phyloP scores from a whole-genome alignment of 2,888 invertebrate genomes.

The Cephus runcator region DNA sequence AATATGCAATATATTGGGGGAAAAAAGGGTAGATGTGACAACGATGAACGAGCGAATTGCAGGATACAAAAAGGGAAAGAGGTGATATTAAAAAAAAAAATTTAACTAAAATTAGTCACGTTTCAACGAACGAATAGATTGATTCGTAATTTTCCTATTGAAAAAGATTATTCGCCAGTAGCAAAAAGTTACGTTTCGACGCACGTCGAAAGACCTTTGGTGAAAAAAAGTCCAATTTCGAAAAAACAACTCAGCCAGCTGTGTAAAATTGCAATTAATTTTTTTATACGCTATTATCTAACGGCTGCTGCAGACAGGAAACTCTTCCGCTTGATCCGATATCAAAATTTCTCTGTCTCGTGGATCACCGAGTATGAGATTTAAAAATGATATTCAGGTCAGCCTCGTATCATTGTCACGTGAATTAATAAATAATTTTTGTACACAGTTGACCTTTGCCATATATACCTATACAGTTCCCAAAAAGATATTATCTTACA shows the following conservation, averaged over 20 bases:
- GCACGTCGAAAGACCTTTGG: background rate
- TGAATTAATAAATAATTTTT: background rate
- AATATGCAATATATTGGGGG: no score
- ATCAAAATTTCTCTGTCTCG: background rate
- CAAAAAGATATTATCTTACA: background rate
- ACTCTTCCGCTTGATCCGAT: background rate
- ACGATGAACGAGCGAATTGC: no score
- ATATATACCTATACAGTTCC: background rate
- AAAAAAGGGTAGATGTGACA: no score
- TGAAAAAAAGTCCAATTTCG: background rate
- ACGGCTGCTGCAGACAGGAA: background rate
- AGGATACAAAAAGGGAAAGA: no score
- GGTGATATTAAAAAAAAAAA: slow-evolving; percentile 8
- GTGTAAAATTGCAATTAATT: background rate
- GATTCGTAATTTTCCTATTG: background rate
- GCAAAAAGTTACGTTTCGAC: background rate
- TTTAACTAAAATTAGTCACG: slow-evolving; percentile 35
- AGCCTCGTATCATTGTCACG: background rate
- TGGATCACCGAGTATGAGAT: background rate
- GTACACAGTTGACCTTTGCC: background rate
- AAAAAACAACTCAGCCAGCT: background rate
- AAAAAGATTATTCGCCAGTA: background rate
- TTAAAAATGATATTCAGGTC: background rate
- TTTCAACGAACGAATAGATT: slow-evolving; percentile 34
- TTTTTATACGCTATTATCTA: background rate